phyloP scores from a whole-genome alignment of 2,888 invertebrate genomes.

The Zygogramma bicolorata region DNA sequence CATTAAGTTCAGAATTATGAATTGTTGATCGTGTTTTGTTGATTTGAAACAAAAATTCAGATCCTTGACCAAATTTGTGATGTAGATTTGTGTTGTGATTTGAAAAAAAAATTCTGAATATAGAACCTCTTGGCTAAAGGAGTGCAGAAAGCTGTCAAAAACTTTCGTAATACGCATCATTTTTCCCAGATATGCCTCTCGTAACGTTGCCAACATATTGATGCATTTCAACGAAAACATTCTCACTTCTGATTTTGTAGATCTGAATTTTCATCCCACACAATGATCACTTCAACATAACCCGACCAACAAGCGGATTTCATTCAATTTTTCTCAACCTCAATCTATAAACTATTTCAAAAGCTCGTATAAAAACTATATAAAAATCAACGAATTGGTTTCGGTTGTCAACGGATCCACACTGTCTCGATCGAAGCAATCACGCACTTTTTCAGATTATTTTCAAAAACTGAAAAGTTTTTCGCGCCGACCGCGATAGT shows the following conservation, averaged over 20 bases:
- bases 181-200: background rate
- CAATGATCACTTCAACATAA: background rate
- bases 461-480: conserved; percentile 9
- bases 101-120: too few relatives aligned
- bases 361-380: conserved; percentile 32
- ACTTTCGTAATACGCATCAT: background rate
- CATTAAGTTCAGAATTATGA: too few relatives aligned
- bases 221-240: background rate
- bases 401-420: conserved; percentile 31
- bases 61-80: background rate
- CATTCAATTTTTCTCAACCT: conserved; percentile 14
- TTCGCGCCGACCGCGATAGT: conserved; percentile 52
- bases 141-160: too few relatives aligned
- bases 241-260: background rate
- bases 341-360: conserved; percentile 18
- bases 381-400: conserved; percentile 26
- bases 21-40: background rate
- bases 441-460: conserved; percentile 30
- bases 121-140: too few relatives aligned
- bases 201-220: too few relatives aligned
- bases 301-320: background rate
- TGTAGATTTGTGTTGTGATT: background rate
- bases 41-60: background rate
- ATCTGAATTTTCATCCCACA: background rate
- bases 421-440: conserved; percentile 39